Evolutionary conservation across 2,797 vertebrate species (phyloP), one percentile per base, ranked within the genome.

Genomic region (Lutjanus campechanus): DNA sequence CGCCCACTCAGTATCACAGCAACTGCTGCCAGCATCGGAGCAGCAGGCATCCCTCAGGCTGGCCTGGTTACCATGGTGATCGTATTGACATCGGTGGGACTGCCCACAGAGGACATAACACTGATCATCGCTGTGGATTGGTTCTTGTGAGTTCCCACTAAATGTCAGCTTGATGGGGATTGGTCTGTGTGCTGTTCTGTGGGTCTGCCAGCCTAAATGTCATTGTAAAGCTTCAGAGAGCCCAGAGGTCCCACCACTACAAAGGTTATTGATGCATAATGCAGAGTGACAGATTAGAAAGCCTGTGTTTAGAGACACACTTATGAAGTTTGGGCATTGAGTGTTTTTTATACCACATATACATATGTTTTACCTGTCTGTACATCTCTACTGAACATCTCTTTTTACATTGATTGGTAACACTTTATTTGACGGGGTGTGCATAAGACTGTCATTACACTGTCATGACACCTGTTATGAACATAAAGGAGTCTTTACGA

Each of bases 51-150:
- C 91, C 98, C 98, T 85, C 98, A 99, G 94, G 98, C 98, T 64
- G 98, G 98, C 70, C 95, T 99, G 86, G 98, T 99, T 93, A 99
- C 98, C 88, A 99, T 99, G 98, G 96, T 99, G 84, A 99, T 99
- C 17, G 98, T 99, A 93, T 94, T 99, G 94, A 99, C 98, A 61
- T 99, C 98, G 0, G 97, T 99, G 25, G 98, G 98, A 93, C 96
- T 99, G 94, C 98, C 98, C 76, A 98, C 98, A 0, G 98, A 99
- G 90, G 98, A 99, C 91, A 98, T 99, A 89, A 97, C 98, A 0
- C 95, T 99, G 90, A 98, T 99, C 95, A 97, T 99, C 46, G 97
- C 98, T 1, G 98, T 99, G 93, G 98, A 99, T 94, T 99, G 98
- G 98, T 98, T 99, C 92, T 95, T 99, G 98, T 99, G 96, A 97